These are phyloP conservation scores for Macrosiphum euphorbiae DNA, from an alignment of 2,888 invertebrate species.

Conservation along the genomic window DNA sequence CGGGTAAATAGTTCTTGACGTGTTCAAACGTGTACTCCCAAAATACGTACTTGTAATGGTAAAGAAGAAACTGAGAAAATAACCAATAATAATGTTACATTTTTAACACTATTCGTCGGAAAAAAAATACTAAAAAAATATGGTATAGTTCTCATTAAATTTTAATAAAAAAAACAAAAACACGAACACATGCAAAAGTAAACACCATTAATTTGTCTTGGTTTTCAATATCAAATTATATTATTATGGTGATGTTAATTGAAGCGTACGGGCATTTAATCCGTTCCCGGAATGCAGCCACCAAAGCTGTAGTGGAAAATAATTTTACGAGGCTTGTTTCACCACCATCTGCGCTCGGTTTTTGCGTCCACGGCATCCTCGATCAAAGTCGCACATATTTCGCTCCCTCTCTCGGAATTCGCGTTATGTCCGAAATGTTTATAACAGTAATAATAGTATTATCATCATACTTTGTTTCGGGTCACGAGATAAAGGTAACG, in stretches of 20 bases:
- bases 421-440: background rate
- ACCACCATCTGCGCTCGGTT: background rate
- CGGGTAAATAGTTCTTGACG: no score
- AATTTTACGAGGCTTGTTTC: background rate
- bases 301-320: background rate
- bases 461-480: background rate
- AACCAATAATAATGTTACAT: no score
- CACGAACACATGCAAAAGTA: background rate
- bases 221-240: background rate
- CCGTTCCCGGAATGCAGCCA: background rate
- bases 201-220: background rate
- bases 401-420: background rate
- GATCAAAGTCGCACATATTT: background rate
- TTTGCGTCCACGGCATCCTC: background rate
- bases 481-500: background rate
- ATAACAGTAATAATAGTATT: background rate
- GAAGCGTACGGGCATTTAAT: conserved; percentile 1
- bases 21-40: no score
- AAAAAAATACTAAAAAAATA: no score
- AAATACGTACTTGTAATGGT: no score
- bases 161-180: background rate
- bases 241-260: background rate
- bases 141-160: no score
- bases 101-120: no score
- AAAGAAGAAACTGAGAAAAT: no score